Base-by-base conservation (phyloP, 2,113 vertebrate species). In the Laticauda colubrina region DNA sequence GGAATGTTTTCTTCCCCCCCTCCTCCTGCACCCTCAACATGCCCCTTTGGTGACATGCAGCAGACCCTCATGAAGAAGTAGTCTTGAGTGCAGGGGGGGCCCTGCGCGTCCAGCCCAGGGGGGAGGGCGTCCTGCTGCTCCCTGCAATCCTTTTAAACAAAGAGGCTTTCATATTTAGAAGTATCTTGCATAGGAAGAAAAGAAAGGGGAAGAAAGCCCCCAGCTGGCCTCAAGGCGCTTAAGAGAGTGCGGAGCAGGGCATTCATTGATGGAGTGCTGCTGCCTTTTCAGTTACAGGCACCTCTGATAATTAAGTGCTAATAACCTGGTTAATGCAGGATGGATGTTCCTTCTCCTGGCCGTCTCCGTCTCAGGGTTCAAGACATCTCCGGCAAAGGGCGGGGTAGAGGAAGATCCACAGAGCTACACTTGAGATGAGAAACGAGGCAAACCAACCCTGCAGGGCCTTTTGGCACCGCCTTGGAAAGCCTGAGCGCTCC, bases 321-420 rank as follows among this genome's bases (percentile, higher is more conserved):
- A 97, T 97, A 97, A 97, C 96, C 95, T 96, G 96, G 96, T 97
- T 97, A 95, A 97, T 96, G 96, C 96, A 94, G 96, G 96, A 96
- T 96, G 96, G 96, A 96, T 97, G 94, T 95, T 96, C 95, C 96
- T 95, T 95, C 95, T 97, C 95, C 95, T 95, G 95, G 96, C 96
- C 96, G 93, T 95, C 94, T 94, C 93, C 93, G 89, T 95, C 96
- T 96, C 97, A 96, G 96, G 96, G 96, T 96, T 95, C 95, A 95
- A 96, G 96, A 39, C 96, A 94, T 95, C 95, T 94, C 94, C 94
- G 95, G 92, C 92, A 53, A 87, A 94, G 0, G 69, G 64, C 2
- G n/a, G n/a, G 64, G n/a, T 0, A 10, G 59, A 29, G 93, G 87
- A 89, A 0, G 23, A 0, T 8, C 0, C 11, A 1, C 0, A 1